phyloP scores from a whole-genome alignment of 2,888 invertebrate genomes.

The Branchellion lobata region DNA sequence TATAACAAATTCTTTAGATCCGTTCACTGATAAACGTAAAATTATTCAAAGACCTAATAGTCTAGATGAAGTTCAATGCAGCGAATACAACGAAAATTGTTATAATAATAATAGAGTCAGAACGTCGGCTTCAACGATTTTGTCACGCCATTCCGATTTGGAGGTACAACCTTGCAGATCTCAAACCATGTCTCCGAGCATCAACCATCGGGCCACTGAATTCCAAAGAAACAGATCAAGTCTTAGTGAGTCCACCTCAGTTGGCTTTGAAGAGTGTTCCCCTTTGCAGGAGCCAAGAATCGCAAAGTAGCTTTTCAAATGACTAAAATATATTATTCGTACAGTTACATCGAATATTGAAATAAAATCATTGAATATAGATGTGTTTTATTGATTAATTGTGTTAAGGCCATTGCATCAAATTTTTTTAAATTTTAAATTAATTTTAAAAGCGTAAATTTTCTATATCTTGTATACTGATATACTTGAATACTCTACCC shows the following conservation, averaged over 20 bases:
- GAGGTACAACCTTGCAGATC: not conserved
- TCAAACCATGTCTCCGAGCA: not conserved
- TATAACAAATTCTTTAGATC: too few species aligned
- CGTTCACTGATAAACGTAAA: too few species aligned
- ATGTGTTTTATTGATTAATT: too few species aligned
- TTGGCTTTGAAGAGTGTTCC: not conserved
- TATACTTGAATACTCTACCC: too few species aligned
- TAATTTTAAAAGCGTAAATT: too few species aligned
- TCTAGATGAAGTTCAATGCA: too few species aligned
- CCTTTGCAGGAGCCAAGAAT: not conserved
- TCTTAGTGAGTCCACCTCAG: not conserved
- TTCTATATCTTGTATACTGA: too few species aligned
- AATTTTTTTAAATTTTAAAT: not conserved
- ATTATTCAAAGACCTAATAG: too few species aligned
- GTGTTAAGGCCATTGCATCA: not conserved
- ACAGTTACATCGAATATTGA: not conserved
- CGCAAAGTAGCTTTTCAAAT: not conserved
- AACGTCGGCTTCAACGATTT: too few species aligned
- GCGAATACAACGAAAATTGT: too few species aligned
- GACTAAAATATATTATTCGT: not conserved
- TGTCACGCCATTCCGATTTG: too few species aligned
- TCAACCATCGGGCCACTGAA: not conserved
- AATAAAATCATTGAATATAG: not conserved
- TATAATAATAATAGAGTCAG: too few species aligned
- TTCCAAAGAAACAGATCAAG: conserved; percentile 1